phyloP scores from a whole-genome alignment of 53 echinoderm and acorn worm species.

The Holothuria scabra region DNA sequence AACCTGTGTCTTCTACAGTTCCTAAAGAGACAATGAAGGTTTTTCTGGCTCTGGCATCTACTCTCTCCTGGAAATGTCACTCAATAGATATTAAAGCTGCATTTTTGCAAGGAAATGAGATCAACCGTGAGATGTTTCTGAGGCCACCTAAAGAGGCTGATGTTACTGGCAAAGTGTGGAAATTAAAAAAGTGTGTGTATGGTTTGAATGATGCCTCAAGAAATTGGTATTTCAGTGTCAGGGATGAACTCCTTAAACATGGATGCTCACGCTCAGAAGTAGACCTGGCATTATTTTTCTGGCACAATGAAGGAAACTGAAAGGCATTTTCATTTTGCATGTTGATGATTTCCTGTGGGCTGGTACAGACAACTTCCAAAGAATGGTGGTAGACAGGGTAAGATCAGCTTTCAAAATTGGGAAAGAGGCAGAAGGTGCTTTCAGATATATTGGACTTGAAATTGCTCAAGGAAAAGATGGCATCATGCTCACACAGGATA shows the following conservation, averaged over 20 bases:
- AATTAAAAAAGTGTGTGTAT: neutral
- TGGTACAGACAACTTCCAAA: neutral
- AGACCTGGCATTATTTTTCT: neutral
- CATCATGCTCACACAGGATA: neutral
- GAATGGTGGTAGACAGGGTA: neutral
- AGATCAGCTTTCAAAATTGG: neutral
- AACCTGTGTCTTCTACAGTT: conserved; percentile 37
- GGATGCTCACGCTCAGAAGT: conserved; percentile 9
- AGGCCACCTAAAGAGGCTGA: neutral
- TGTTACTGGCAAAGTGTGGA: neutral
- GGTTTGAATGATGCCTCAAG: neutral
- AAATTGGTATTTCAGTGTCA: neutral
- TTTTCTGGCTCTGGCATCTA: conserved; percentile 30
- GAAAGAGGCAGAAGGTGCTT: neutral
- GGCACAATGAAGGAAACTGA: neutral
- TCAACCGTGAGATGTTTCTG: conserved; percentile 40
- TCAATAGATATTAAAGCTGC: conserved; percentile 33
- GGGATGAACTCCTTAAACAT: neutral
- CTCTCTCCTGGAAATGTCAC: conserved; percentile 32
- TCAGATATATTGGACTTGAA: neutral
- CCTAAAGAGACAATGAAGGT: conserved; percentile 21
- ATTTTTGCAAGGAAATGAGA: conserved; percentile 38
- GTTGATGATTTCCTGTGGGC: conserved; percentile 4
- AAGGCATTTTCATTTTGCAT: neutral
- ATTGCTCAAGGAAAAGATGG: neutral